Conservation (phyloP, 2,113 vertebrate species). For the Onychostruthus taczanowskii region DNA sequence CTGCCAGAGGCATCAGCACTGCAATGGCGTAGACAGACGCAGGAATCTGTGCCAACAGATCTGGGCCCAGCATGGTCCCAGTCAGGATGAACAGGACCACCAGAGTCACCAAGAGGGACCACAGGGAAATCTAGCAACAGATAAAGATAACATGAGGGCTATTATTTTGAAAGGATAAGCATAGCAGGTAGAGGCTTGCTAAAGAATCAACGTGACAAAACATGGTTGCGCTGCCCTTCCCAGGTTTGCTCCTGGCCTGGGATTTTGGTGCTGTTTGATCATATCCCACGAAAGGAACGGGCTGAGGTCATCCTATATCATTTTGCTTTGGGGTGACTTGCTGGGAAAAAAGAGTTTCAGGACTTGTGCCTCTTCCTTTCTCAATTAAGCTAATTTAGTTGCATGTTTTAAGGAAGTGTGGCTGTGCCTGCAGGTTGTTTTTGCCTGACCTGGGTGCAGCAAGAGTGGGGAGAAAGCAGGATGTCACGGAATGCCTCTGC, state of each 20-base stretch:
- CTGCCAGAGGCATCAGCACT: constrained; percentile 89
- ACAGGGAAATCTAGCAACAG: constrained; percentile 87
- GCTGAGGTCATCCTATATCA: neutral
- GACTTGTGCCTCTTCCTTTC: neutral
- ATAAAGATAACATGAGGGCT: neutral
- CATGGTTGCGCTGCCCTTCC: neutral
- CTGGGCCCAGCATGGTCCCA: constrained; percentile 91
- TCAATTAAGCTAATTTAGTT: neutral
- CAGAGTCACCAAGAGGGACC: constrained; percentile 91
- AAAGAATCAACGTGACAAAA: neutral
- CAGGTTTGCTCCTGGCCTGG: neutral
- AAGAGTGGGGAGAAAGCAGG: neutral
- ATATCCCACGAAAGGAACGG: neutral
- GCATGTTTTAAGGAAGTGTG: neutral
- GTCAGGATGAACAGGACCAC: constrained; percentile 95
- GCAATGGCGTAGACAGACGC: constrained; percentile 89
- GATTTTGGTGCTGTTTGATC: neutral
- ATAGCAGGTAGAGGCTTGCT: neutral
- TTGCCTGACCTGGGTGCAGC: neutral
- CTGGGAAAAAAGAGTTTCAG: neutral
- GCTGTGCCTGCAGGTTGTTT: fast-evolving
- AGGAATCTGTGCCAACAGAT: constrained; percentile 88
- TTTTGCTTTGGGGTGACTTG: neutral
- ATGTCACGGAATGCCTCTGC: neutral
- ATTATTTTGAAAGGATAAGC: neutral